Evolutionary conservation across 2,888 invertebrate genomes (phyloP), one percentile per base, ranked within the genome.

Genomic region (Galerucella calmariensis): DNA sequence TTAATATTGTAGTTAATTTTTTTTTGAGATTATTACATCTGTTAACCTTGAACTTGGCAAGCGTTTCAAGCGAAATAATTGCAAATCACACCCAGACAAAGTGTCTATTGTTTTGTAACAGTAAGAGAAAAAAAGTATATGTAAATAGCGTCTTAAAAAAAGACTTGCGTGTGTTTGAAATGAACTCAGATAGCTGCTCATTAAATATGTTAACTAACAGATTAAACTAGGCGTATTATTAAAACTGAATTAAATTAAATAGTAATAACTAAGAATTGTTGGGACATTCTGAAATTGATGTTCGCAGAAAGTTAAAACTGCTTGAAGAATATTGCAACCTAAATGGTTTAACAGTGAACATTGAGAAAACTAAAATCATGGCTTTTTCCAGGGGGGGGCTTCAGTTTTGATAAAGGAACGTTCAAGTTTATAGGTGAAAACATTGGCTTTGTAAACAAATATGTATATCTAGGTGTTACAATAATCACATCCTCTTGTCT

Each of bases 21-120:
- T 56, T 56, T 53, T 16, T 11, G 16, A 20, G 56, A 16, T 56
- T 9, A 56, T 69, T 35, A 69, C 58, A 59, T 69, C 48, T 59
- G 20, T 46, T 59, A 46, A 46, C 68, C 68, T 69, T 69, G 68
- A 69, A 46, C 68, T 69, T 59, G 46, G 20, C 20, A 10, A 16
- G 56, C 56, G 56, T 56, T 20, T 59, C 59, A 8, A n/a, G 44
- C 27, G 41, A 53, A n/a, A 44, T 59, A 69, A 69, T 61, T 41
- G 61, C 35, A n/a, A 62, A 69, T 62, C 69, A 69, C 69, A 62
- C 69, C 69, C 41, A 69, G 61, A 69, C 69, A 51, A 20, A 51
- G 4, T 62, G 61, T 63, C 51, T 62, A 69, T 69, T 69, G 69
- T 69, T 69, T 62, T 51, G 62, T 27, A 35, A 16, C 46, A 51